Evolutionary conservation across 1,140 invertebrate species (phyloP).

Genomic region (Platyura marginata): DNA sequence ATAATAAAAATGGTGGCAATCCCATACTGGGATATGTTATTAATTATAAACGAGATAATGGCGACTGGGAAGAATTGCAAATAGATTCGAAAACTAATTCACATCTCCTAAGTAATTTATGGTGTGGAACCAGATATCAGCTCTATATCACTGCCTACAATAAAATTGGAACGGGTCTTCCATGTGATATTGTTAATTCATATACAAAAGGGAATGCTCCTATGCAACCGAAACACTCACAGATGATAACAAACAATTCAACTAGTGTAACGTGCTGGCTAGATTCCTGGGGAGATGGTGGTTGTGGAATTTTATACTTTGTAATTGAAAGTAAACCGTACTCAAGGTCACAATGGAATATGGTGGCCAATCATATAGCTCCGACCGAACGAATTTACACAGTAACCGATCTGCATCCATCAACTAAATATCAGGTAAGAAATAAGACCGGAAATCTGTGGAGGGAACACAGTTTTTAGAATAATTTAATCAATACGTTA

Average conservation of each 20-base stretch:
- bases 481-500: too few relatives aligned
- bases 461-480: too few relatives aligned
- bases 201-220: conserved; percentile 67
- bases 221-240: conserved; percentile 59
- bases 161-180: conserved; percentile 69
- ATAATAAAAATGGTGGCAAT: conserved; percentile 48
- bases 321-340: conserved; percentile 47
- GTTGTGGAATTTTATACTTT: conserved; percentile 75
- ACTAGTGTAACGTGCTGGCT: conserved; percentile 78
- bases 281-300: conserved; percentile 73
- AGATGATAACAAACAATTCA: conserved; percentile 71
- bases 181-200: conserved; percentile 68
- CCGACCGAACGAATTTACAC: conserved; percentile 59
- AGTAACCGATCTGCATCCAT: conserved; percentile 59
- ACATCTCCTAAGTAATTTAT: conserved; percentile 58
- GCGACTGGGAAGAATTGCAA: conserved; percentile 74
- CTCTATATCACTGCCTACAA: conserved; percentile 78
- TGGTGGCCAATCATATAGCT: conserved; percentile 57
- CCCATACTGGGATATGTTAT: conserved; percentile 64
- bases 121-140: conserved; percentile 74
- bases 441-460: too few relatives aligned
- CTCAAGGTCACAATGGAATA: conserved; percentile 35
- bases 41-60: conserved; percentile 73
- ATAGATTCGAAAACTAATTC: conserved; percentile 58
- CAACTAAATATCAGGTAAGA: conserved; percentile 54